Evolutionary conservation across 2,888 invertebrate species (phyloP).

Genomic region (Incurvaria masculella): DNA sequence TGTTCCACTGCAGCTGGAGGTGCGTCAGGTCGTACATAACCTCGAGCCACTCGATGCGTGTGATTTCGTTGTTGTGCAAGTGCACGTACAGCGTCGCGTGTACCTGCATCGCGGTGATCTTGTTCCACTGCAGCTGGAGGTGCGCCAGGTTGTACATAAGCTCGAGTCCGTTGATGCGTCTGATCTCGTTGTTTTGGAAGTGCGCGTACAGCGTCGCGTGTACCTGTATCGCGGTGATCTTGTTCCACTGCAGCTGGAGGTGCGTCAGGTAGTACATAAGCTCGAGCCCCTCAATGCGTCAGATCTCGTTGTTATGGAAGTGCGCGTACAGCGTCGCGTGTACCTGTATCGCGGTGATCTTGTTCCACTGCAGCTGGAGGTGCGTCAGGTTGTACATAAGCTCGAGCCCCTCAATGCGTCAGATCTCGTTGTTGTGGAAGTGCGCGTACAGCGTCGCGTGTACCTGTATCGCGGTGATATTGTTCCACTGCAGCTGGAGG

Average conservation of each 20-base stretch:
- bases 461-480: constrained; percentile 67
- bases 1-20: constrained; percentile 74
- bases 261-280: constrained; percentile 63
- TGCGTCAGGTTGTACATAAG: constrained; percentile 63
- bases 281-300: constrained; percentile 69
- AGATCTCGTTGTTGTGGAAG: constrained; percentile 78
- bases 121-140: constrained; percentile 74
- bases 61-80: constrained; percentile 78
- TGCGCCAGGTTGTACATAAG: constrained; percentile 63
- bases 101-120: constrained; percentile 67
- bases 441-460: constrained; percentile 62
- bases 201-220: constrained; percentile 61
- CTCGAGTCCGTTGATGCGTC: constrained; percentile 69
- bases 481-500: constrained; percentile 74
- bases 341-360: constrained; percentile 67
- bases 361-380: constrained; percentile 74
- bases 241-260: constrained; percentile 74
- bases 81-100: constrained; percentile 62
- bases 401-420: constrained; percentile 69
- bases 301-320: constrained; percentile 78
- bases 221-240: constrained; percentile 67
- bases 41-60: constrained; percentile 69
- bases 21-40: constrained; percentile 63
- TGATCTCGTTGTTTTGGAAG: constrained; percentile 78
- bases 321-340: constrained; percentile 61